Percentiles rank a stretch among this genome's conserved stretches.
Conservation (phyloP, 2,888 invertebrate genomes). For the Drosophila pseudotalamancana region DNA sequence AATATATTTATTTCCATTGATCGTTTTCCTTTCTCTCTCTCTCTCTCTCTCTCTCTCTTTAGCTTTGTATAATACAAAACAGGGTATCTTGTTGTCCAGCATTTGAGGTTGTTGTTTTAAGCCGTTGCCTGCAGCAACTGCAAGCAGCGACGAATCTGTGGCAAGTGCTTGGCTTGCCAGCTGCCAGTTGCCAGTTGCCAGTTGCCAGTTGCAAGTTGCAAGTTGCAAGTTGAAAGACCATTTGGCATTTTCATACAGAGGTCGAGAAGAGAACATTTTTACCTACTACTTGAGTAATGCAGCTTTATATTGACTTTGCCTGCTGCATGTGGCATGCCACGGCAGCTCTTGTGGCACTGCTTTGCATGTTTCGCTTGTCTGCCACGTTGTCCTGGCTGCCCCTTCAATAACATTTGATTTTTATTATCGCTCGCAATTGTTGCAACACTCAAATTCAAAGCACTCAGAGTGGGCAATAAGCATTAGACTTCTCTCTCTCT, state of each 20-base stretch:
- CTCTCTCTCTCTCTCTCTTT: too few relatives aligned
- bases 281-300: constrained; percentile 70
- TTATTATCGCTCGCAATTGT: constrained; percentile 73
- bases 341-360: constrained; percentile 2
- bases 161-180: constrained; percentile 27
- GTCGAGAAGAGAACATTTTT: constrained; percentile 57
- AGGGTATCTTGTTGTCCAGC: neutral
- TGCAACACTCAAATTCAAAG: constrained; percentile 38
- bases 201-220: constrained; percentile 7
- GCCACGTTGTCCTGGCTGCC: constrained; percentile 15
- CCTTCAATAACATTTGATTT: constrained; percentile 71
- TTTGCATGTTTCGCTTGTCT: constrained; percentile 17
- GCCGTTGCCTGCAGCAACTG: constrained; percentile 15
- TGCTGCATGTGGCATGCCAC: constrained; percentile 13
- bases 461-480: constrained; percentile 47
- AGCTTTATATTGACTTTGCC: constrained; percentile 60
- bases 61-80: too few relatives aligned
- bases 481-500: constrained; percentile 25
- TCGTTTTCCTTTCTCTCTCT: too few relatives aligned
- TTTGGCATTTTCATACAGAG: constrained; percentile 44
- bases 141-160: constrained; percentile 14
- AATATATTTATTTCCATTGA: too few relatives aligned
- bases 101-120: neutral
- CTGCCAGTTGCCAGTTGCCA: constrained; percentile 7
- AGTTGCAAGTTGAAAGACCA: constrained; percentile 2